A percentile compares a stretch with the other conserved stretches of the same genome.
Evolutionary conservation across 1,140 invertebrate genomes (phyloP).

Genomic region (Rhyacophila brunnea): DNA sequence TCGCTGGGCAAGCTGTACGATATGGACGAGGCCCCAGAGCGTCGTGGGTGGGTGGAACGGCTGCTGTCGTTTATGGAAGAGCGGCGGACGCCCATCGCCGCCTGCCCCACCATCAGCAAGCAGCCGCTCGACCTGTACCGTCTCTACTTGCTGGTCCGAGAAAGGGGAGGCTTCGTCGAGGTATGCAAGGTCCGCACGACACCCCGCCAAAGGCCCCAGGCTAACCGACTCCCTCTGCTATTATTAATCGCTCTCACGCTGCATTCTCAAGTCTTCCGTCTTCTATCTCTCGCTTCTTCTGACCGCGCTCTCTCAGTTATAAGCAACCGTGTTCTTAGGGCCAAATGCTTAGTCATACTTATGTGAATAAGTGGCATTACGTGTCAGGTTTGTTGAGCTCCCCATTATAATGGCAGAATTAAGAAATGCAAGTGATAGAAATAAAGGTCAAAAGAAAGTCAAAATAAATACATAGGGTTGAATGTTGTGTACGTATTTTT

Average conservation of each 20-base stretch:
- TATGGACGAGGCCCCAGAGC: conserved; percentile 93
- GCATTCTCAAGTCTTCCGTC: neutral
- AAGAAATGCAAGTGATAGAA: no score
- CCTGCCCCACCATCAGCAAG: conserved; percentile 96
- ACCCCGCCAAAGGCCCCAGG: neutral
- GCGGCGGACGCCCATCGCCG: conserved; percentile 85
- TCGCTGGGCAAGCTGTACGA: conserved; percentile 92
- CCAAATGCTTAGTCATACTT: no score
- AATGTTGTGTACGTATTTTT: no score
- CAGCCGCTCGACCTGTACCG: conserved; percentile 96
- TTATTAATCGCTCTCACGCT: neutral
- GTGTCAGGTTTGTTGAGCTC: no score
- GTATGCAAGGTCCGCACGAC: conserved; percentile 70
- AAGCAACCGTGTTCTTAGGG: no score
- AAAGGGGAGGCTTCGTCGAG: conserved; percentile 96
- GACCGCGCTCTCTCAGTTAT: no score
- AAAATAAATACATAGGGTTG: no score
- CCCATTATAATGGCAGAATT: no score
- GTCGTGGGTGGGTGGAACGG: conserved; percentile 88
- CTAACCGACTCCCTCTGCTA: neutral
- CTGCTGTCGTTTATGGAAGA: conserved; percentile 93
- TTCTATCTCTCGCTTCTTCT: neutral
- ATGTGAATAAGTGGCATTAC: no score
- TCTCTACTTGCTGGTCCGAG: conserved; percentile 92
- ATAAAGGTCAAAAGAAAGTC: no score